phyloP scores from a whole-genome alignment of 2,888 invertebrate genomes.

The Dysmachus trigonus region DNA sequence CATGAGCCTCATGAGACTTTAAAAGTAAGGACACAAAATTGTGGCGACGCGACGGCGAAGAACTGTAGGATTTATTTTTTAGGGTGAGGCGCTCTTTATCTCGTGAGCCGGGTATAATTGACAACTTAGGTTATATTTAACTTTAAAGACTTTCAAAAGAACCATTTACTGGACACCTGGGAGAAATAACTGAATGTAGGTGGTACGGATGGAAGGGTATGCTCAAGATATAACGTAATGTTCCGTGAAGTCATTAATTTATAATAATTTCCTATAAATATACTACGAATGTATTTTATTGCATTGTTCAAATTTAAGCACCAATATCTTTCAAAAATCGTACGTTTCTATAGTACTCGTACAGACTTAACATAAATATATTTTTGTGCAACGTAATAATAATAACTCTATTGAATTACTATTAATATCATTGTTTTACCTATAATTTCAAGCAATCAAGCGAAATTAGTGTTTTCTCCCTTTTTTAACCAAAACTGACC shows the following conservation, averaged over 20 bases:
- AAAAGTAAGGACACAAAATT: background rate
- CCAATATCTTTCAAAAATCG: no score
- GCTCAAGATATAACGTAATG: background rate
- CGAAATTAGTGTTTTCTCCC: no score
- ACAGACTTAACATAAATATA: background rate
- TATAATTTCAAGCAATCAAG: no score
- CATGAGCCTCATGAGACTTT: background rate
- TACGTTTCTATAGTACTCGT: no score
- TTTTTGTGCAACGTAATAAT: no score
- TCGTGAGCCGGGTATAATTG: background rate
- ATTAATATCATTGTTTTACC: no score
- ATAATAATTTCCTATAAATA: background rate
- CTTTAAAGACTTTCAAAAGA: background rate
- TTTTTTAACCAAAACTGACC: no score
- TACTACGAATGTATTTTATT: background rate
- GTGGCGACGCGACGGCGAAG: background rate
- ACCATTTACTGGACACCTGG: background rate
- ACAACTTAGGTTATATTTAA: background rate
- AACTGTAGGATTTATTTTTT: background rate
- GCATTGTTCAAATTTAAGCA: background rate
- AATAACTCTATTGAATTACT: no score
- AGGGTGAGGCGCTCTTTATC: background rate
- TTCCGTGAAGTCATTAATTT: background rate
- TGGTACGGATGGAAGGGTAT: background rate
- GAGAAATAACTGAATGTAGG: background rate